Conservation (phyloP, 2,797 vertebrate genomes). For the Sebastes reedi region DNA sequence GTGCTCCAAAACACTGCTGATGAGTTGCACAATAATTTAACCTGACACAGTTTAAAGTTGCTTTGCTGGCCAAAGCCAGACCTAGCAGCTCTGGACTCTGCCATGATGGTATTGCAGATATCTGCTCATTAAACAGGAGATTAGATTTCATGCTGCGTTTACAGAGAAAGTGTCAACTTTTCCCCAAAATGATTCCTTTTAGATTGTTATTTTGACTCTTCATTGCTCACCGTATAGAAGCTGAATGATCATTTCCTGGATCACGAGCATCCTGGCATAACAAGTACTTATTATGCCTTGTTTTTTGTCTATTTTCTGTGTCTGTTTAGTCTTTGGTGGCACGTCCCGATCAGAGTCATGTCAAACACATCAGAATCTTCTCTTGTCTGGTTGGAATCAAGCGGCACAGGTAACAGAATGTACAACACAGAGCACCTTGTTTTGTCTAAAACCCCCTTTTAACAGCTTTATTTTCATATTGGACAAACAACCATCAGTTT, state of each 20-base stretch:
- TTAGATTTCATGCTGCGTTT: neutral
- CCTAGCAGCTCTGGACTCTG: neutral
- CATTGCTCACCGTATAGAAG: neutral
- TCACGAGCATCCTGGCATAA: neutral
- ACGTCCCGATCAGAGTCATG: constrained; percentile 76
- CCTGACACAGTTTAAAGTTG: neutral
- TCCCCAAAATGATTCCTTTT: neutral
- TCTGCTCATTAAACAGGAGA: neutral
- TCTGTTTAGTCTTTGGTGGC: constrained; percentile 84
- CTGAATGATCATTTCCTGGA: neutral
- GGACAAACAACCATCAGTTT: neutral
- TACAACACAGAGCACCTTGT: neutral
- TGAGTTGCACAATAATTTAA: neutral
- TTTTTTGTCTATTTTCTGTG: neutral
- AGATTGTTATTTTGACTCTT: neutral
- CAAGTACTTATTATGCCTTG: neutral
- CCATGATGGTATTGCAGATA: neutral
- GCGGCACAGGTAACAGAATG: constrained; percentile 53
- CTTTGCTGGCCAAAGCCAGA: neutral
- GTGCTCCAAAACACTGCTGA: neutral
- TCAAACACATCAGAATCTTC: neutral
- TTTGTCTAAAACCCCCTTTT: neutral
- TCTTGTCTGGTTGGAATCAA: constrained; percentile 2
- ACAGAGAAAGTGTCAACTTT: neutral
- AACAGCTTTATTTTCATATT: neutral